These are phyloP conservation scores for Poecilus cupreus DNA, from an alignment of 2,888 invertebrate genomes.

Conservation along the genomic window DNA sequence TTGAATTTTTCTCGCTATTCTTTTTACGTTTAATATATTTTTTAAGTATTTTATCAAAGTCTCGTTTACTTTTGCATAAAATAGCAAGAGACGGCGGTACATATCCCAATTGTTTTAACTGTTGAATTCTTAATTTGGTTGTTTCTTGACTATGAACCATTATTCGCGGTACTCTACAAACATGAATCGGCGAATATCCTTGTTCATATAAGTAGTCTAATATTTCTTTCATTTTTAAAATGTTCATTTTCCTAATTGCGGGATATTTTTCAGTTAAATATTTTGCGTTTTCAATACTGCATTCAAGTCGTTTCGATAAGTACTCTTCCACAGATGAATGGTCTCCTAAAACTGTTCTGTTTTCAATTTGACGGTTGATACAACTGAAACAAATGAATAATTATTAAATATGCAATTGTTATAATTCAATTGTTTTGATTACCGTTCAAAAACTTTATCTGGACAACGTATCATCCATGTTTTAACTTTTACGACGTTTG, in stretches of 20 bases:
- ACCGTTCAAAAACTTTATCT: slow-evolving; percentile 69
- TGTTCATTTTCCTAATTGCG: slow-evolving; percentile 70
- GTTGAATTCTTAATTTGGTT: slow-evolving; percentile 68
- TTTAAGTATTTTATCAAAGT: slow-evolving; percentile 59
- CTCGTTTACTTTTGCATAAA: slow-evolving; percentile 62
- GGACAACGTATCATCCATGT: slow-evolving; percentile 74
- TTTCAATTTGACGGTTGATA: slow-evolving; percentile 68
- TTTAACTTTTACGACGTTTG: slow-evolving; percentile 70
- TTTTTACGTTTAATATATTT: slow-evolving; percentile 47
- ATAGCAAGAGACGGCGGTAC: slow-evolving; percentile 60
- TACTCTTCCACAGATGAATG: slow-evolving; percentile 70
- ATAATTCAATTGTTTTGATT: slow-evolving; percentile 45
- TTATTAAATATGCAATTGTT: slow-evolving; percentile 1
- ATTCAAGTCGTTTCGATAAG: slow-evolving; percentile 70
- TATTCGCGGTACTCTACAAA: slow-evolving; percentile 71
- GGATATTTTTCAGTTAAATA: slow-evolving; percentile 70
- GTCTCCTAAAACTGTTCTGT: slow-evolving; percentile 70
- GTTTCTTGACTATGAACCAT: slow-evolving; percentile 72
- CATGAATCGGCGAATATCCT: slow-evolving; percentile 70
- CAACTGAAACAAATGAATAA: slow-evolving; percentile 67
- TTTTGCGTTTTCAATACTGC: slow-evolving; percentile 67
- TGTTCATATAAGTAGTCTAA: slow-evolving; percentile 71
- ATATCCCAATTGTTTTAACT: slow-evolving; percentile 67
- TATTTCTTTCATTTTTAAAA: slow-evolving; percentile 71
- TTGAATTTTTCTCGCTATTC: not conserved